Base-by-base conservation (phyloP, 2,113 vertebrate species). In the Lepus americanus region DNA sequence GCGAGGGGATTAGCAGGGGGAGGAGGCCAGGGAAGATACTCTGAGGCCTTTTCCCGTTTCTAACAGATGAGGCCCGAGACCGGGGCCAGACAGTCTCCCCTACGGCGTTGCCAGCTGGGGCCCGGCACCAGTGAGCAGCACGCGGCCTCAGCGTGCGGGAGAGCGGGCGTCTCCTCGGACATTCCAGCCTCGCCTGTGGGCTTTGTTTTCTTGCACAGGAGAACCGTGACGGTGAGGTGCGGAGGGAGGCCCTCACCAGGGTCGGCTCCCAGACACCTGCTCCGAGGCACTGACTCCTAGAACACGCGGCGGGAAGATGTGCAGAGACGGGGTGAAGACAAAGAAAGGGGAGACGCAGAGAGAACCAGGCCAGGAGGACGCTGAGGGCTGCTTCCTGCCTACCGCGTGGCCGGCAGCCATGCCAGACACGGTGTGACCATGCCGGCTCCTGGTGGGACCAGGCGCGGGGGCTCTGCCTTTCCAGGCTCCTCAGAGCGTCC, bases 41-140 rank as follows among this genome's bases (percentile, higher is more conserved):
- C 20, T n/a, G 55, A 74, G 23, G 12, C 11, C 27, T 74, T 36
- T 12, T 4, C 44, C 33, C 11, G 23, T 64, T 20, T 49, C 39
- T n/a, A 44, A 63, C 23, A 80, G 44, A 61, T 81, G n/a, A 14
- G 61, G 31, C 11, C 22, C 22, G 14, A 67, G n/a, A 67, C 16
- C 3, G 10, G n/a, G n/a, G 27, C 12, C n/a, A 61, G 1, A 3
- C 36, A 76, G 55, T 0, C 14, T 1, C 20, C 76, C 44, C 13
- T 69, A 39, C 77, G 10, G 5, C 12, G n/a, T 74, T 87, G 76
- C 51, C 7, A 51, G 3, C 82, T 82, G 22, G 12, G 61, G 69
- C 19, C 59, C 5, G n/a, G 53, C 22, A 80, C 33, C 49, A 63
- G 61, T 8, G 39, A 83, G n/a, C 29, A 25, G 19, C 77, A 53